phyloP scores from a whole-genome alignment of 2,797 vertebrate genomes.

The Peromyscus nudipes region DNA sequence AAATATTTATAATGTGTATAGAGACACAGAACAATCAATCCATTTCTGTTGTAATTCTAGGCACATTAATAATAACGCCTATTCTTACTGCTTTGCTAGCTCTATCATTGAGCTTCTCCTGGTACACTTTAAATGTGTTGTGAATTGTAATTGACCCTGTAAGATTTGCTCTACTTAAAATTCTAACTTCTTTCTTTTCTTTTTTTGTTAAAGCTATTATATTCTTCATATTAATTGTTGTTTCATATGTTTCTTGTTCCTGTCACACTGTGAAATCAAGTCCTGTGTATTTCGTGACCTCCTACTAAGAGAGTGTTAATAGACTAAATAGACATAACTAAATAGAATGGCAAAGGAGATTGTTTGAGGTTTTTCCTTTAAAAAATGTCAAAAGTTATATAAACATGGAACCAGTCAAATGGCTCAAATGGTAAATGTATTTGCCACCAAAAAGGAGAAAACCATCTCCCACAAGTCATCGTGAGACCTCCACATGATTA shows the following conservation, averaged over 20 bases:
- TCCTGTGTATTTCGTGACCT: not conserved
- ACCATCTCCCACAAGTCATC: too few relatives aligned
- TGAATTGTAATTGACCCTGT: not conserved
- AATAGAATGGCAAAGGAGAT: not conserved
- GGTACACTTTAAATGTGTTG: not conserved
- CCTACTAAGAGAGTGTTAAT: not conserved
- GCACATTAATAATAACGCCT: not conserved
- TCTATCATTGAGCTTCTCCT: not conserved
- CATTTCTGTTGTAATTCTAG: not conserved
- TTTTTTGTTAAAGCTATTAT: not conserved
- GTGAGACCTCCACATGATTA: not conserved
- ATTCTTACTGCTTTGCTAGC: not conserved
- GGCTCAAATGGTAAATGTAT: not conserved
- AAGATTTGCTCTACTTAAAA: constrained; percentile 3
- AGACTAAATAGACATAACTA: not conserved
- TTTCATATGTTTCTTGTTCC: not conserved
- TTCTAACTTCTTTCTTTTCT: not conserved
- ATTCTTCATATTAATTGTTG: not conserved
- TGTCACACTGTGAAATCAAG: not conserved
- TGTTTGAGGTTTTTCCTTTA: not conserved
- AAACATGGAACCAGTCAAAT: not conserved
- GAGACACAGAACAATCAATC: not conserved
- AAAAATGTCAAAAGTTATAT: not conserved
- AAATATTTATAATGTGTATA: not conserved
- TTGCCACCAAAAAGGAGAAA: not conserved